Evolutionary conservation across 2,888 invertebrate genomes (phyloP).

Genomic region (Ptychoptera albimana): DNA sequence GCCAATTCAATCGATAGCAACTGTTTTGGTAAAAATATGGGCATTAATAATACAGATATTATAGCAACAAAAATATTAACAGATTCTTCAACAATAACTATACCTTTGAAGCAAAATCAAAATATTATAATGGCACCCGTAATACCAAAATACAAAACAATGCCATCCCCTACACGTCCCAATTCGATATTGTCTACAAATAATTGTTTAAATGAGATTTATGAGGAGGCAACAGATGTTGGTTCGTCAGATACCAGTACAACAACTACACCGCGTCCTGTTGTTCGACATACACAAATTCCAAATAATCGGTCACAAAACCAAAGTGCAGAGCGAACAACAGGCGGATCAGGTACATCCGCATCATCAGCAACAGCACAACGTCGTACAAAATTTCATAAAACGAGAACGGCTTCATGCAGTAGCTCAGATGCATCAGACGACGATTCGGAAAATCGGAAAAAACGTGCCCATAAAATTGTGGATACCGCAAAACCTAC

Average conservation of each 20-base stretch:
- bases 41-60: constrained; percentile 20
- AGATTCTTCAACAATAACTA: constrained; percentile 37
- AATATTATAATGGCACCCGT: constrained; percentile 19
- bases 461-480: constrained; percentile 62
- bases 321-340: constrained; percentile 9
- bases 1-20: constrained; percentile 11
- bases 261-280: constrained; percentile 15
- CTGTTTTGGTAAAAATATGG: constrained; percentile 13
- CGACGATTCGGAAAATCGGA: constrained; percentile 65
- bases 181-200: constrained; percentile 14
- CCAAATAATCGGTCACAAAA: constrained; percentile 8
- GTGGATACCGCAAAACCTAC: constrained; percentile 41
- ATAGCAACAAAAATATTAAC: constrained; percentile 21
- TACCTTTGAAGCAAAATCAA: constrained; percentile 31
- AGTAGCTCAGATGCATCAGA: constrained; percentile 91
- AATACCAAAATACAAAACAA: constrained; percentile 37
- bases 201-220: constrained; percentile 45
- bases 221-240: constrained; percentile 41
- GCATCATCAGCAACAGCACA: constrained; percentile 30
- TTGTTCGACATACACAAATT: constrained; percentile 14
- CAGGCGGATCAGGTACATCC: constrained; percentile 16
- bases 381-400: constrained; percentile 50
- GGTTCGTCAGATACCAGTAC: constrained; percentile 15
- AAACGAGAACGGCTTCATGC: constrained; percentile 70
- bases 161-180: constrained; percentile 38